Evolutionary conservation across 2,888 invertebrate species (phyloP).

Genomic region (Drosophila pegasa): DNA sequence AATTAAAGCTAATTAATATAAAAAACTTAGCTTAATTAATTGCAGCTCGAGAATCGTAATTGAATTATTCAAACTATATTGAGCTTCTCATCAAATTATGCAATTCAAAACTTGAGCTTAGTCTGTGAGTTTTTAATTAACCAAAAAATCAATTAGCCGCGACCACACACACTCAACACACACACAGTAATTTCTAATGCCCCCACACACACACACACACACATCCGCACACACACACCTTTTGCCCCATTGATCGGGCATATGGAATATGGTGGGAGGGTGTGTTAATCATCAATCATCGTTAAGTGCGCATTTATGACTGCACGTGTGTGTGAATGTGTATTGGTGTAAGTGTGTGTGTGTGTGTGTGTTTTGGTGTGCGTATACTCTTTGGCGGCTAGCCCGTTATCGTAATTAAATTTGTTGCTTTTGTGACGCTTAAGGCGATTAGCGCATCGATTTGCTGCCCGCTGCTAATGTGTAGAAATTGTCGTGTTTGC

Average conservation of each 20-base stretch:
- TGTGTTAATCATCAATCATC: constrained; percentile 60
- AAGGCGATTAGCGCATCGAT: constrained; percentile 60
- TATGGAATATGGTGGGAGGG: constrained; percentile 19
- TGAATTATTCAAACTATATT: background rate
- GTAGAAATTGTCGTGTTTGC: constrained; percentile 34
- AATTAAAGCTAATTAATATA: background rate
- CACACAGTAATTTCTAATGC: background rate
- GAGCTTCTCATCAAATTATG: background rate
- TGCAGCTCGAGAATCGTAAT: background rate
- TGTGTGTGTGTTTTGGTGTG: constrained; percentile 9
- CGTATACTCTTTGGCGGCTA: constrained; percentile 20
- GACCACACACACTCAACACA: background rate
- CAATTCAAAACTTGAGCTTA: background rate
- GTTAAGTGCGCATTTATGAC: constrained; percentile 49
- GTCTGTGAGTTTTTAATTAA: constrained; percentile 5
- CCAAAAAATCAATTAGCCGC: constrained; percentile 46
- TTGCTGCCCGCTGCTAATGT: constrained; percentile 12
- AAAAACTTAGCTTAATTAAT: background rate
- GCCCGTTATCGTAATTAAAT: constrained; percentile 58
- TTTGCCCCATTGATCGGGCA: background rate
- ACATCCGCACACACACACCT: constrained; percentile 1
- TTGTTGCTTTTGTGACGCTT: constrained; percentile 63
- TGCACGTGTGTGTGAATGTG: constrained; percentile 1
- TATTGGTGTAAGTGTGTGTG: constrained; percentile 1
- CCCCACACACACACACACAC: background rate